A percentile compares a stretch with the other conserved stretches of the same genome.
Conservation (phyloP, 2,113 vertebrate species). For the Catagonus wagneri region DNA sequence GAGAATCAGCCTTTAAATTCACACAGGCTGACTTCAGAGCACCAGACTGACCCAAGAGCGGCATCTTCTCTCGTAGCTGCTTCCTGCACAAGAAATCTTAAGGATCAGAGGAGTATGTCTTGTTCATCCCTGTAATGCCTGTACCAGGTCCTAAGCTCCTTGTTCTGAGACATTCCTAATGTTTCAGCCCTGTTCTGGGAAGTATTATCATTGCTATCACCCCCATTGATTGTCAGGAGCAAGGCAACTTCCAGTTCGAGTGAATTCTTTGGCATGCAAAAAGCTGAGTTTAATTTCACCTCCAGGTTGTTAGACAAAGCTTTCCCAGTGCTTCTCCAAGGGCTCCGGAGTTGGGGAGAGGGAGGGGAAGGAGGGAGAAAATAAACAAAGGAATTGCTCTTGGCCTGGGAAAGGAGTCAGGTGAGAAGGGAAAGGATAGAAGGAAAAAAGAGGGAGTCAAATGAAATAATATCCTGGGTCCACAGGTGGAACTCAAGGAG, state of each 20-base stretch:
- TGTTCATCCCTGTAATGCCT: no score
- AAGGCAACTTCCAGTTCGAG: not conserved
- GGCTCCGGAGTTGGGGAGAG: not conserved
- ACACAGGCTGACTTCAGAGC: not conserved
- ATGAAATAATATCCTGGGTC: not conserved
- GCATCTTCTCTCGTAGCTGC: not conserved
- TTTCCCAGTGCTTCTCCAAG: not conserved
- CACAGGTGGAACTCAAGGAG: not conserved
- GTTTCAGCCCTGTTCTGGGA: not conserved
- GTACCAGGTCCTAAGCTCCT: not conserved
- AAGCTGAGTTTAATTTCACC: not conserved
- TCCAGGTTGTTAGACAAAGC: not conserved
- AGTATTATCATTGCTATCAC: no score
- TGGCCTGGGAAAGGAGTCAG: not conserved
- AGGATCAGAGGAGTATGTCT: not conserved
- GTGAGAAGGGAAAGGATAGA: not conserved
- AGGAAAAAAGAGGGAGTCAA: not conserved
- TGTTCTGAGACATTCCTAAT: not conserved
- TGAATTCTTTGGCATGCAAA: not conserved
- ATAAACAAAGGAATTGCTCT: not conserved
- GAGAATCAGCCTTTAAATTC: not conserved
- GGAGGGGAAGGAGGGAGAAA: not conserved
- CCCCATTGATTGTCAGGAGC: not conserved
- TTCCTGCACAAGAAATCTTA: not conserved
- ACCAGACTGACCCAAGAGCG: not conserved